Base-by-base conservation (phyloP, 1,140 invertebrate species). In the Xylocopa sonorina region DNA sequence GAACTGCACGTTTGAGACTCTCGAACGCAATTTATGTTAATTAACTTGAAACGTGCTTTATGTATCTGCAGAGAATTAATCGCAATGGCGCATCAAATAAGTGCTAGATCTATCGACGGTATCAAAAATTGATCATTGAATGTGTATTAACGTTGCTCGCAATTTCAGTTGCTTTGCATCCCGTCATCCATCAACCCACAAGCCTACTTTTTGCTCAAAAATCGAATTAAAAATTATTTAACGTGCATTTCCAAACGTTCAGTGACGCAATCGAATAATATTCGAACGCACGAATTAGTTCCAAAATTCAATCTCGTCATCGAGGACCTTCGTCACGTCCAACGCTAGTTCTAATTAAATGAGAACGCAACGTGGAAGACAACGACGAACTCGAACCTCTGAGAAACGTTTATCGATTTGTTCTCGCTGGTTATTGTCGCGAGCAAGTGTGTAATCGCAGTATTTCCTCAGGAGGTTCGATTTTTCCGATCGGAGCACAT, bases 401-500 rank as follows among this genome's bases (percentile, higher is more conserved):
- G 53, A 55, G 55, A 58, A 60, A 4, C 50, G 55, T 78, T 71
- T 78, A 78, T 78, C 58, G 66, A 78, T 78, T 71, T 69, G 67
- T 71, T 51, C 46, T 78, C 68, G 27, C 24, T 5, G 43, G 16
- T 67, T 62, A 71, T 78, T 78, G 67, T 78, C 55, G 75, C 75
- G 71, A 78, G 75, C 66, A 71, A 71, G 75, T 71, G 67, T 78
- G 66, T 78, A 78, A 78, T 78, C 75, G 75, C 67, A 21, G 67
- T 55, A 78, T 71, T 78, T 78, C 57, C 75, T 41, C 55, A 21
- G 0, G 67, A 43, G 75, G 71, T 78, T 78, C 66, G 75, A 78
- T 78, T 78, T 78, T 78, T 78, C 75, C 66, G 75, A 78, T 71
- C 63, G 67, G 75, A 78, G 60, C 75, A 57, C 75, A 77, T 77